phyloP scores from a whole-genome alignment of 2,888 invertebrate species.

The Leptura quadrifasciata region DNA sequence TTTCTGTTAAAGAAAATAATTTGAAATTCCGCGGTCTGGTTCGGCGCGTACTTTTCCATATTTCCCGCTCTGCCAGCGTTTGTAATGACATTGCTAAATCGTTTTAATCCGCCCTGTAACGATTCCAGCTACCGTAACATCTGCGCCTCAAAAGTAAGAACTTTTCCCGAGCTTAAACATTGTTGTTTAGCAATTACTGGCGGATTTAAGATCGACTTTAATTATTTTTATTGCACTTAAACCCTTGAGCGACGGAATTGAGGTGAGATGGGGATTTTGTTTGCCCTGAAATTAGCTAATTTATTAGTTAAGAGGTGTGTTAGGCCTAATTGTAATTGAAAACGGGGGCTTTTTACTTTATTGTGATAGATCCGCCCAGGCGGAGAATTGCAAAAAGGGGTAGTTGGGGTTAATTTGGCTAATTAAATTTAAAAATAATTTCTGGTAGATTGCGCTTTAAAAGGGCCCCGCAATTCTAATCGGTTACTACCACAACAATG shows the following conservation, averaged over 20 bases:
- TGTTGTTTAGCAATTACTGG: constrained; percentile 56
- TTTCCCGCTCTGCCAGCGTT: constrained; percentile 37
- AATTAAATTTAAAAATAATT: constrained; percentile 23
- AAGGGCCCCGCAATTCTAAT: background rate
- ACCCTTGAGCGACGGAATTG: constrained; percentile 8
- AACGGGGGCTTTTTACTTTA: constrained; percentile 37
- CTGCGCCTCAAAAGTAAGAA: constrained; percentile 53
- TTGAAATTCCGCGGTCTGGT: constrained; percentile 39
- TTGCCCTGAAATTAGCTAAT: constrained; percentile 36
- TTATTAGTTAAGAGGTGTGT: constrained; percentile 41
- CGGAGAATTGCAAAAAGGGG: constrained; percentile 9
- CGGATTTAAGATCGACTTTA: constrained; percentile 44
- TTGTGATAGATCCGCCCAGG: constrained; percentile 14
- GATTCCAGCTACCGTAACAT: constrained; percentile 51
- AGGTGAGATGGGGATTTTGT: constrained; percentile 27
- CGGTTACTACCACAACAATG: background rate
- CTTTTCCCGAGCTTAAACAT: constrained; percentile 53
- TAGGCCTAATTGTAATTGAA: constrained; percentile 41
- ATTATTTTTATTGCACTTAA: constrained; percentile 49
- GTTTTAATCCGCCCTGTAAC: constrained; percentile 60
- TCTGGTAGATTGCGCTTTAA: background rate
- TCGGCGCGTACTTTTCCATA: constrained; percentile 32
- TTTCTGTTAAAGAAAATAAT: constrained; percentile 45
- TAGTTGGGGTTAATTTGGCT: constrained; percentile 34
- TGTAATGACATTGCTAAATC: constrained; percentile 61